These are phyloP conservation scores for Mus musculus DNA, from an alignment of 2,113 vertebrate species.

Conservation along the genomic window DNA sequence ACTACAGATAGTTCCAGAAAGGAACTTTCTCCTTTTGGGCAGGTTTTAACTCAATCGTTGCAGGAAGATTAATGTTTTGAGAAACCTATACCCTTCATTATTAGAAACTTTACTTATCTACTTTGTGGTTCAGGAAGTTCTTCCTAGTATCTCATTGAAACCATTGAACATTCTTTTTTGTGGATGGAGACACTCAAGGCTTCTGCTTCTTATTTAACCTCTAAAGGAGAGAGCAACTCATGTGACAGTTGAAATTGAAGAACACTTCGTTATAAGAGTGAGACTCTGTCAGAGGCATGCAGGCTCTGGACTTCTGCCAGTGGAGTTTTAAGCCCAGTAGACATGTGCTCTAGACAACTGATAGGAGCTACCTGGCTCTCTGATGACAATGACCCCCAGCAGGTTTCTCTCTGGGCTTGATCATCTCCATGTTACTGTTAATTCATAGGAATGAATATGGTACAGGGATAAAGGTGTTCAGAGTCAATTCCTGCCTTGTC, in stretches of 20 bases:
- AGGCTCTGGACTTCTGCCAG: not conserved
- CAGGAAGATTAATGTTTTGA: conserved; percentile 23
- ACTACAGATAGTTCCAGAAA: conserved; percentile 5
- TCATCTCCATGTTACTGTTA: not conserved
- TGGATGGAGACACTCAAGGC: not conserved
- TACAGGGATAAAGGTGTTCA: not conserved
- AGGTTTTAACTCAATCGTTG: conserved; percentile 44
- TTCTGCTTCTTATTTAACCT: conserved; percentile 5
- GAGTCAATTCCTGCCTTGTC: not conserved
- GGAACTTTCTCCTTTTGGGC: not conserved
- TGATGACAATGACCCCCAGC: not conserved
- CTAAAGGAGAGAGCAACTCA: conserved; percentile 1
- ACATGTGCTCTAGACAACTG: not conserved
- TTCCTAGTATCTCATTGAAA: conserved; percentile 34
- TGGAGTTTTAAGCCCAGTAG: not conserved
- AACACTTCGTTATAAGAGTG: conserved; percentile 27
- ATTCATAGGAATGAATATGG: not conserved
- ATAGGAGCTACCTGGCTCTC: not conserved
- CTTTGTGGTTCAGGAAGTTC: not conserved
- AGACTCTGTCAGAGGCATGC: not conserved
- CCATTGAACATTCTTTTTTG: not conserved
- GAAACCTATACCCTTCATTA: not conserved
- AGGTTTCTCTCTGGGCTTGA: not conserved
- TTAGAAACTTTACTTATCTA: conserved; percentile 46
- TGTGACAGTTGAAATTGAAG: not conserved